Conservation (phyloP, 2,797 vertebrate species). For the Danio kyathit region DNA sequence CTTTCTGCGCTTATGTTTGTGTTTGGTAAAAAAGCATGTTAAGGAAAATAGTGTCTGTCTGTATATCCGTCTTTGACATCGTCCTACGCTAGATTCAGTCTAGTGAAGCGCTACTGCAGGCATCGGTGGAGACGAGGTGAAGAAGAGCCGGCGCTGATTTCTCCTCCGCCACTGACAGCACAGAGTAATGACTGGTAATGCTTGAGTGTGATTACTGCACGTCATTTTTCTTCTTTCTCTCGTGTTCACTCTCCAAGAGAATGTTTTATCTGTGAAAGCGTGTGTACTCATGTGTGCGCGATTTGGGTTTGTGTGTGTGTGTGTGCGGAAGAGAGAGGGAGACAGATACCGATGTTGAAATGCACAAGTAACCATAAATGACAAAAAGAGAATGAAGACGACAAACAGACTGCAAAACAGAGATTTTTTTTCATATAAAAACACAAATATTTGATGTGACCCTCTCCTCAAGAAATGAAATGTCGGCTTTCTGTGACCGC, state of each 20-base stretch:
- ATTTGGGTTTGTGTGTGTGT: conserved; percentile 34
- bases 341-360: conserved; percentile 1
- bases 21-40: not conserved
- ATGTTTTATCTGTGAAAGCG: conserved; percentile 70
- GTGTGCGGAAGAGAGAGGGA: not conserved
- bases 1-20: conserved; percentile 8
- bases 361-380: conserved; percentile 23
- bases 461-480: not conserved
- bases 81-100: conserved; percentile 61
- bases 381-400: conserved; percentile 24
- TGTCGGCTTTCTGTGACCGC: conserved; percentile 7
- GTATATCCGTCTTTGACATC: conserved; percentile 32
- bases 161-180: conserved; percentile 68
- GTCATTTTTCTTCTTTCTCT: conserved; percentile 79
- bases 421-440: not conserved
- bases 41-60: conserved; percentile 46
- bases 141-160: conserved; percentile 63
- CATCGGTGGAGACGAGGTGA: conserved; percentile 56
- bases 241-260: conserved; percentile 74
- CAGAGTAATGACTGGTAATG: conserved; percentile 75
- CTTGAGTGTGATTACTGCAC: conserved; percentile 72
- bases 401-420: conserved; percentile 25
- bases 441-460: not conserved
- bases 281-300: conserved; percentile 49
- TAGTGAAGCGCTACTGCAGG: conserved; percentile 54